A percentile compares a stretch with the other conserved stretches of the same genome.
These are phyloP conservation scores for Phaethornis superciliosus DNA, from an alignment of 2,113 vertebrate species.

Conservation along the genomic window DNA sequence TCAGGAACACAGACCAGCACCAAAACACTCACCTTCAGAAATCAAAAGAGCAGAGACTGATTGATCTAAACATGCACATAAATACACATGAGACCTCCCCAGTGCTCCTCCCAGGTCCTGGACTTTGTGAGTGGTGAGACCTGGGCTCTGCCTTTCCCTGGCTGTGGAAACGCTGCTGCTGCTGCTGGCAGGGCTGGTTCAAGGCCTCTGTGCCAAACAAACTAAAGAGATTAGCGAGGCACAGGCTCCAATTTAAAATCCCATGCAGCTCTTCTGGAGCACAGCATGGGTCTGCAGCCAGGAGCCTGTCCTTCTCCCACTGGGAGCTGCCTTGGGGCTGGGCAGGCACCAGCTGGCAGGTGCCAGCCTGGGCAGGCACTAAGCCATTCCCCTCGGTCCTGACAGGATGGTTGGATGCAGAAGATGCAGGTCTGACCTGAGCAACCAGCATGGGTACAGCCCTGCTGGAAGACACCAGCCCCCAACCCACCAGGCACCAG, in stretches of 20 bases:
- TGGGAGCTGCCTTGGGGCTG: background rate
- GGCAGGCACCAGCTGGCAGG: accelerated
- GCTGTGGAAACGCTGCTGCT: accelerated
- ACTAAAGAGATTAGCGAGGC: background rate
- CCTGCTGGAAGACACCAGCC: background rate
- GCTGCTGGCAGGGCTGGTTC: background rate
- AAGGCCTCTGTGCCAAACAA: background rate
- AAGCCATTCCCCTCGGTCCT: background rate
- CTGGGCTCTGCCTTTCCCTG: background rate
- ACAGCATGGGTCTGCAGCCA: background rate
- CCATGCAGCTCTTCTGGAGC: background rate
- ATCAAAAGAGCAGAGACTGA: background rate
- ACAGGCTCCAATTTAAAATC: background rate
- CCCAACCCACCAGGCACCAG: background rate
- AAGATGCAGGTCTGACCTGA: background rate
- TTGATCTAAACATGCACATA: background rate
- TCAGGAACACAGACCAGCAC: background rate
- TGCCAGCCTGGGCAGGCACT: background rate
- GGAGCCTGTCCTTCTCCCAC: background rate
- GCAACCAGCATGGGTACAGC: accelerated
- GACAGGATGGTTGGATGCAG: accelerated
- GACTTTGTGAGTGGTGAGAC: background rate
- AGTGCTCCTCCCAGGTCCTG: background rate
- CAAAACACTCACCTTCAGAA: background rate
- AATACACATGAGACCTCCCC: background rate